phyloP scores from a whole-genome alignment of 2,888 invertebrate genomes.

The Cheilosia pagana region DNA sequence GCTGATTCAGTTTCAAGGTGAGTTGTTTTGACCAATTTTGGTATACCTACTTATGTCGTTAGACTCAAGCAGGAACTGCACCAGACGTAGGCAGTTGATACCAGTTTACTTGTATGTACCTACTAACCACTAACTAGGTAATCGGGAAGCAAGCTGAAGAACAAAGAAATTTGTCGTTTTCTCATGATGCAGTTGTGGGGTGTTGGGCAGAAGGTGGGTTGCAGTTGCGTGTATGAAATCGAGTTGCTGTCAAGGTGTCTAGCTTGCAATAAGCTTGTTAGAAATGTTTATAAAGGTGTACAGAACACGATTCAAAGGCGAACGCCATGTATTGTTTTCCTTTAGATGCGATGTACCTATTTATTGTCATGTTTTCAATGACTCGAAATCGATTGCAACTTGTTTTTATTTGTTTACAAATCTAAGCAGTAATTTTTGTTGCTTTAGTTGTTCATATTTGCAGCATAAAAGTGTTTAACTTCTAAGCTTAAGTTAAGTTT shows the following conservation, averaged over 20 bases:
- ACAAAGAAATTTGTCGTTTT: constrained; percentile 60
- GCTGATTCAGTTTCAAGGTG: constrained; percentile 73
- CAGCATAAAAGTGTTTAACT: too few species aligned
- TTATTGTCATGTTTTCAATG: too few species aligned
- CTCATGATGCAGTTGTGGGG: constrained; percentile 22
- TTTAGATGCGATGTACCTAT: too few species aligned
- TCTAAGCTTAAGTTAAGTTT: too few species aligned
- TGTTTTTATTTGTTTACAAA: too few species aligned
- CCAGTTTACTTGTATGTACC: constrained; percentile 8
- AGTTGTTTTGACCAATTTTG: constrained; percentile 64
- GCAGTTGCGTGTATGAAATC: background rate
- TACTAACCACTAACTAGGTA: background rate
- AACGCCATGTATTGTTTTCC: background rate
- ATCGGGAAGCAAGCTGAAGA: constrained; percentile 23
- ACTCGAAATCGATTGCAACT: too few species aligned
- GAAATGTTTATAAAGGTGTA: background rate
- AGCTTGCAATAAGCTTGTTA: constrained; percentile 15
- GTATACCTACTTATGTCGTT: constrained; percentile 32
- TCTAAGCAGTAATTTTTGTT: too few species aligned
- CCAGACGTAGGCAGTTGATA: constrained; percentile 1
- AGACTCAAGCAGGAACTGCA: constrained; percentile 58
- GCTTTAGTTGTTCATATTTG: too few species aligned
- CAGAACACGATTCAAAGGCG: background rate
- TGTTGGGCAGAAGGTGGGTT: background rate
- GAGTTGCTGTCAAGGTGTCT: constrained; percentile 32